These are phyloP conservation scores for Pollachius pollachius DNA, from an alignment of 2,113 vertebrate genomes.

Conservation along the genomic window DNA sequence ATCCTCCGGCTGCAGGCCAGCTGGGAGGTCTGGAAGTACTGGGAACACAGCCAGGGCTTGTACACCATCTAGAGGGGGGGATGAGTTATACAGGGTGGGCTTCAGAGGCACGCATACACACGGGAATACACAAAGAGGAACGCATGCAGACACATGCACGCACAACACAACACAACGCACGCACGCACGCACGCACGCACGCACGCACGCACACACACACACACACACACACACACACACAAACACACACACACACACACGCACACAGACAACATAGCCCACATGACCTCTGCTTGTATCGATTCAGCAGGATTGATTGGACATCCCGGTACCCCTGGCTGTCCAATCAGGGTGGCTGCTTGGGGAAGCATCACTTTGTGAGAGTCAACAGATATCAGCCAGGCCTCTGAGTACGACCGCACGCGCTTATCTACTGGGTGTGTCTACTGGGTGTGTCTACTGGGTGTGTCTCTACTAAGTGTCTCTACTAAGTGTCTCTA, in stretches of 20 bases:
- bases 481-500: neutral
- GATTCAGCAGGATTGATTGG: slow-evolving; percentile 35
- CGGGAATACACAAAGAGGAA: slow-evolving; percentile 1
- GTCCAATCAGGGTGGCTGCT: slow-evolving; percentile 36
- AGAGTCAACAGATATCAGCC: slow-evolving; percentile 22
- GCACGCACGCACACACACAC: slow-evolving; percentile 8
- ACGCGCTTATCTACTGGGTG: neutral
- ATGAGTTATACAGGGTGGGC: slow-evolving; percentile 42
- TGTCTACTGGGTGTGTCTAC: neutral
- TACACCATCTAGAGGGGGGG: slow-evolving; percentile 87
- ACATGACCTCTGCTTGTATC: slow-evolving; percentile 52
- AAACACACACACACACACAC: neutral
- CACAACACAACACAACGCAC: neutral
- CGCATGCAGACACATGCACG: neutral
- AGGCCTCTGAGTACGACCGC: slow-evolving; percentile 4
- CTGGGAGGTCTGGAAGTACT: slow-evolving; percentile 98
- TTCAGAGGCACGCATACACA: slow-evolving; percentile 13
- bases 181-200: slow-evolving; percentile 10
- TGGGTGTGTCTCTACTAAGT: neutral
- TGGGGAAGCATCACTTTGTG: slow-evolving; percentile 16
- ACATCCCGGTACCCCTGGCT: slow-evolving; percentile 28
- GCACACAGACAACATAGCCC: slow-evolving; percentile 19
- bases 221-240: neutral
- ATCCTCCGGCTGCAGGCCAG: slow-evolving; percentile 96
- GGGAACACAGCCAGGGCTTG: slow-evolving; percentile 99